Evolutionary conservation across 1,140 invertebrate genomes (phyloP), one percentile per base, ranked within the genome.

Genomic region (Halictus rubicundus): DNA sequence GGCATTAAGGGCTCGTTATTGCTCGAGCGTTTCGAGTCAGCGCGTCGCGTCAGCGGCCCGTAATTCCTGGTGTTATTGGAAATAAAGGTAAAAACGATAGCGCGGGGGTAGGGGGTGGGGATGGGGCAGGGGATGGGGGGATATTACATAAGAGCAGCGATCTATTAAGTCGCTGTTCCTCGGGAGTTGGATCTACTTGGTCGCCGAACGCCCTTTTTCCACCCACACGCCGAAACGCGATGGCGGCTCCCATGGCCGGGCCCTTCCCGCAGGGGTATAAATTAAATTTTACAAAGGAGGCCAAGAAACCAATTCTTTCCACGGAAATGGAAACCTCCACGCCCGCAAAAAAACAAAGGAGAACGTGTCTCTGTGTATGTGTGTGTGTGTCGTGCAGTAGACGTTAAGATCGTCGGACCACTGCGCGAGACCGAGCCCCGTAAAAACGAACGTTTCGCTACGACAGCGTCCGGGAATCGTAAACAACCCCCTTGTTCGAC

Each of bases 211-310:
- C 42, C n/a, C n/a, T 14, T 1, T 39, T 74, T 71, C 54, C 69
- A 57, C 65, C 32, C 32, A 32, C 32, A 32, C 32, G 32, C 3
- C 32, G 23, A 63, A 72, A 23, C 63, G 70, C 32, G n/a, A n/a
- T n/a, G n/a, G n/a, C n/a, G 32, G 42, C 84, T 65, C 9, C 9
- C 42, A 64, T 59, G 37, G 32, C 79, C 1, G 8, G 0, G 66
- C 60, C 63, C n/a, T n/a, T 23, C 63, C 59, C 57, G 6, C 60
- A 19, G 59, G 49, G 68, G 49, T 86, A 81, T 81, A 86, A 87
- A 87, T 87, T 84, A 87, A 87, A 87, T 87, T 87, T 86, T 79
- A 80, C 78, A 84, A 86, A 86, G 81, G 78, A 86, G 46, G 42
- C 66, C 74, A 37, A 68, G 66, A 39, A 84, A 83, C 64, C 81